A percentile compares a stretch with the other conserved stretches of the same genome.
Evolutionary conservation across 2,113 vertebrate genomes (phyloP).

Genomic region (Lathamus discolor): DNA sequence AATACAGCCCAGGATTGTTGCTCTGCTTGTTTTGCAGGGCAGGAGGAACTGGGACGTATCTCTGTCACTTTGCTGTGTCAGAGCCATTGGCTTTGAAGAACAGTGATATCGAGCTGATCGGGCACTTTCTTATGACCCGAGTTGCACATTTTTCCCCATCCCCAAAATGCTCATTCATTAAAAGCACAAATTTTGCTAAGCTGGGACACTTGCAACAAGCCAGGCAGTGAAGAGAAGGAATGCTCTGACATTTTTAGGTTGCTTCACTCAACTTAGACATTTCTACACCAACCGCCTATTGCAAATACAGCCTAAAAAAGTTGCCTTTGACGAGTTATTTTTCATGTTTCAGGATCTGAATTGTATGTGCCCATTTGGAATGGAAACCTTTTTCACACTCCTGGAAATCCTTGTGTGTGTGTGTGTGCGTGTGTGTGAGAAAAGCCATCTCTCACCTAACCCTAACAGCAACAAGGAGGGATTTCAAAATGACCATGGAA

Average conservation of each 20-base stretch:
- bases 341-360: neutral
- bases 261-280: neutral
- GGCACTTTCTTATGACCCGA: neutral
- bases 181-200: neutral
- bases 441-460: neutral
- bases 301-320: neutral
- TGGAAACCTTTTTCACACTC: neutral
- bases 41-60: neutral
- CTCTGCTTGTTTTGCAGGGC: neutral
- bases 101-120: neutral
- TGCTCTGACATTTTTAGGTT: neutral
- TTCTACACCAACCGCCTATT: neutral
- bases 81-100: neutral
- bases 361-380: neutral
- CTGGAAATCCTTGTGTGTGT: neutral
- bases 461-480: neutral
- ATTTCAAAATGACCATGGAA: neutral
- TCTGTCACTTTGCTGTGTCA: neutral
- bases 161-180: neutral
- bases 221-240: neutral
- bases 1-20: neutral
- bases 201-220: neutral
- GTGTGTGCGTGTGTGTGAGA: rapidly evolving
- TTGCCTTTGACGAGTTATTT: neutral
- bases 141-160: neutral